Percentiles rank a stretch among this genome's conserved stretches.
Conservation (phyloP, 2,113 vertebrate species). For the Phaetusa simplex region DNA sequence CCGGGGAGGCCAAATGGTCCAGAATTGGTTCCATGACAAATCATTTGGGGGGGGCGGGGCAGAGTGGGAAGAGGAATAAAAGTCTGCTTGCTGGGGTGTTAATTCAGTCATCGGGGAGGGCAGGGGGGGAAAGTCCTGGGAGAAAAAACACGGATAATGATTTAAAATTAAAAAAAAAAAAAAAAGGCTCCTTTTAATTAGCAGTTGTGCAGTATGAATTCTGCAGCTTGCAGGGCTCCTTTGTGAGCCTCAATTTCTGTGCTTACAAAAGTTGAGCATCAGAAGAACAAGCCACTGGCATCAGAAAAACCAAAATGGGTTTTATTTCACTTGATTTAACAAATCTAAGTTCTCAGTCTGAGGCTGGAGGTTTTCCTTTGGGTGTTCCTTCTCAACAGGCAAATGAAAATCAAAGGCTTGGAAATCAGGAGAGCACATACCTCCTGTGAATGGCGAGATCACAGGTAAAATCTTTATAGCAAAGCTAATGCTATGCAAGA, state of each 20-base stretch:
- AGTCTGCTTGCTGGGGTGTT: not conserved
- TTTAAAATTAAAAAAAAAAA: not conserved
- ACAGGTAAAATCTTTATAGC: not conserved
- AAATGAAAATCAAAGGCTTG: not conserved
- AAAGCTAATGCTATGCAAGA: not conserved
- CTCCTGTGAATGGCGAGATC: not conserved
- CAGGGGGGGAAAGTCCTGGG: not conserved
- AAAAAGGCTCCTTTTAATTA: not conserved
- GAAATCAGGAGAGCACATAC: not conserved
- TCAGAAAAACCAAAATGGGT: not conserved
- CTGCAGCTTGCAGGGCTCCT: not conserved
- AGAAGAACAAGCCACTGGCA: not conserved
- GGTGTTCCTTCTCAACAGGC: not conserved
- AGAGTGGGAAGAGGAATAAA: not conserved
- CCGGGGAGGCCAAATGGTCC: not conserved
- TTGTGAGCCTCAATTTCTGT: not conserved
- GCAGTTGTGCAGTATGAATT: not conserved
- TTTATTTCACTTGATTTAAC: conserved; percentile 2
- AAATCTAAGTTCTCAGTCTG: not conserved
- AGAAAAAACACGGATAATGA: not conserved
- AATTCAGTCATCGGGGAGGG: not conserved
- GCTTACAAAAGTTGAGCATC: not conserved
- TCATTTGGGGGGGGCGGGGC: fast-evolving
- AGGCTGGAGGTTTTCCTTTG: not conserved
- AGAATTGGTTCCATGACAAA: not conserved